A percentile compares a stretch with the other conserved stretches of the same genome.
phyloP scores from a whole-genome alignment of 2,888 invertebrate genomes.

The Ctenicera cuprea region DNA sequence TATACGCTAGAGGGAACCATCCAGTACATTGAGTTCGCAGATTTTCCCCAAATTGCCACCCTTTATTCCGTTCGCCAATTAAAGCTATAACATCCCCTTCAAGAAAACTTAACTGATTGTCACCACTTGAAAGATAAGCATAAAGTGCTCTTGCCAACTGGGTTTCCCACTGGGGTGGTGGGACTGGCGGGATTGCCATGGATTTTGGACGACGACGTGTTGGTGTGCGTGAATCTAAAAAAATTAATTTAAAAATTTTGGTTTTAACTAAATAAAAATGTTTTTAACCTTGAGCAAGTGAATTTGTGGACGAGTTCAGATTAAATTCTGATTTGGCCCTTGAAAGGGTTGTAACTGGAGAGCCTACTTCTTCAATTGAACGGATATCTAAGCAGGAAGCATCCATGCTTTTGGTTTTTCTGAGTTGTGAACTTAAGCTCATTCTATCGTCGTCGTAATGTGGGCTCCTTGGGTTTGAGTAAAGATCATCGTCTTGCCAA shows the following conservation, averaged over 20 bases:
- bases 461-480: constrained; percentile 78
- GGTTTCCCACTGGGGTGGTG: constrained; percentile 79
- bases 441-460: constrained; percentile 82
- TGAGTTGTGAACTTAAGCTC: constrained; percentile 85
- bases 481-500: constrained; percentile 86
- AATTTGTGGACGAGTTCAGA: constrained; percentile 84
- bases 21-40: constrained; percentile 92
- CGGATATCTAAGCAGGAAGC: constrained; percentile 91
- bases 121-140: constrained; percentile 91
- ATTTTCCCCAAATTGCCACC: constrained; percentile 98
- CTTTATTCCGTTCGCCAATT: constrained; percentile 93
- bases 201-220: constrained; percentile 80
- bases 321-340: constrained; percentile 93
- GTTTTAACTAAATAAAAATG: neutral
- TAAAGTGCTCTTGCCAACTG: constrained; percentile 90
- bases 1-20: constrained; percentile 97
- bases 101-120: constrained; percentile 93
- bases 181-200: constrained; percentile 76
- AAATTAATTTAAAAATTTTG: constrained; percentile 2
- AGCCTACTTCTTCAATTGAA: constrained; percentile 80
- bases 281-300: constrained; percentile 78
- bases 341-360: constrained; percentile 80
- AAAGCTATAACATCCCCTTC: constrained; percentile 93
- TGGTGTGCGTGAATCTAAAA: constrained; percentile 59
- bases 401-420: constrained; percentile 93